A percentile compares a stretch with the other conserved stretches of the same genome.
phyloP scores from a whole-genome alignment of 2,888 invertebrate species.

The Peribatodes rhomboidaria region DNA sequence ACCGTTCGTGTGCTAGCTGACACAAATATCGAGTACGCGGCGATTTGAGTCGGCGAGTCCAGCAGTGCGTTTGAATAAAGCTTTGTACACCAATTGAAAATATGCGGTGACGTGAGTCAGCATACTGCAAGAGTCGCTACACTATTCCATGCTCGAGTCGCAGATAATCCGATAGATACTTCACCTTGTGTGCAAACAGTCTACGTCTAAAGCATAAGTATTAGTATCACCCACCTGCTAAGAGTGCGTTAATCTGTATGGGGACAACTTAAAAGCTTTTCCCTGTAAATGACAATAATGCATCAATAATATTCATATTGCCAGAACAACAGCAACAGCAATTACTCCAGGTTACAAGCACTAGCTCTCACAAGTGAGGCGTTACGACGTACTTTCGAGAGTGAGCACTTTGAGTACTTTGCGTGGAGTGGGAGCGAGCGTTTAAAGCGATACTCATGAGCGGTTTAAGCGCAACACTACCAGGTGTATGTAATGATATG shows the following conservation, averaged over 20 bases:
- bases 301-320: neutral
- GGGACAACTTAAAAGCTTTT: conserved; percentile 1
- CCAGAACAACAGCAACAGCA: conserved; percentile 3
- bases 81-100: no score
- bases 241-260: neutral
- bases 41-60: neutral
- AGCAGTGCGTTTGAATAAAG: neutral
- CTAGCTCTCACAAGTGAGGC: conserved; percentile 13
- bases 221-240: neutral
- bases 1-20: neutral
- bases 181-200: no score
- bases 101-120: no score
- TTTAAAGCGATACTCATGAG: conserved; percentile 17
- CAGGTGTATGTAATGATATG: conserved; percentile 26
- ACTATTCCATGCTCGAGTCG: no score
- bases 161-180: no score
- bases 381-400: conserved; percentile 13
- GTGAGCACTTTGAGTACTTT: conserved; percentile 30
- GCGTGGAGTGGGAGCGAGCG: conserved; percentile 16
- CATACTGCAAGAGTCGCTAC: no score
- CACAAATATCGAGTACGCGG: neutral
- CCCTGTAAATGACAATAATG: neutral
- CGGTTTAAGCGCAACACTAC: conserved; percentile 5
- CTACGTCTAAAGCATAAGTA: no score
- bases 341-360: conserved; percentile 10